A percentile compares a stretch with the other conserved stretches of the same genome.
These are phyloP conservation scores for Epinephelus coioides DNA, from an alignment of 2,797 vertebrate genomes.

Conservation along the genomic window DNA sequence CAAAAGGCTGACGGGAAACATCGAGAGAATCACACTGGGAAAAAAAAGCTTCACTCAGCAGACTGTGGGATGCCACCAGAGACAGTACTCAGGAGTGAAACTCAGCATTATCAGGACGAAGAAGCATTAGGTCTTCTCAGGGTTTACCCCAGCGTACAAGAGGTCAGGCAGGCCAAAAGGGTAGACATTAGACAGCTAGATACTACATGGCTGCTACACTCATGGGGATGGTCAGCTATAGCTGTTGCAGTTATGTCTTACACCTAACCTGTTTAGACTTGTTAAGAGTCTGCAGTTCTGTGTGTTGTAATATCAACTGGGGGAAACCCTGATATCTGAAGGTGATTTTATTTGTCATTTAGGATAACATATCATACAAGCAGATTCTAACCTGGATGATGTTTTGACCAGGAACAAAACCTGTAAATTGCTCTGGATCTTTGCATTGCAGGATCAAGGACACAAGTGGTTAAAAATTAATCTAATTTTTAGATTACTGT, in stretches of 20 bases:
- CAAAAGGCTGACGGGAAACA: conserved; percentile 13
- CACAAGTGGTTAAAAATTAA: background rate
- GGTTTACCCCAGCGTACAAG: conserved; percentile 36
- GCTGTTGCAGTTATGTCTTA: background rate
- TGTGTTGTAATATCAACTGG: conserved; percentile 10
- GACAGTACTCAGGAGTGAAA: conserved; percentile 22
- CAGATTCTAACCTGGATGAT: background rate
- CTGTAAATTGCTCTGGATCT: conserved; percentile 14
- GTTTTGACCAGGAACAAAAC: conserved; percentile 1
- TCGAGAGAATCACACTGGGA: conserved; percentile 42
- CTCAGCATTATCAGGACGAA: conserved; percentile 25
- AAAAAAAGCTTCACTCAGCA: conserved; percentile 37
- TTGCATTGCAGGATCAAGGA: conserved; percentile 11
- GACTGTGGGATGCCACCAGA: conserved; percentile 16
- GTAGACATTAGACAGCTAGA: background rate
- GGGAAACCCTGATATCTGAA: conserved; percentile 24
- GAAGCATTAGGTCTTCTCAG: conserved; percentile 15
- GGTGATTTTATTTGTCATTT: background rate
- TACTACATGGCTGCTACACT: conserved; percentile 1
- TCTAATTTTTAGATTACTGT: too few relatives aligned
- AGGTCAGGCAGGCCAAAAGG: conserved; percentile 10
- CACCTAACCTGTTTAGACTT: background rate
- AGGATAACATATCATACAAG: background rate
- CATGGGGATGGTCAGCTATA: background rate
- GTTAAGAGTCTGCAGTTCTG: background rate